Conservation (phyloP, 1,140 invertebrate species). For the Dendroctonus valens region DNA sequence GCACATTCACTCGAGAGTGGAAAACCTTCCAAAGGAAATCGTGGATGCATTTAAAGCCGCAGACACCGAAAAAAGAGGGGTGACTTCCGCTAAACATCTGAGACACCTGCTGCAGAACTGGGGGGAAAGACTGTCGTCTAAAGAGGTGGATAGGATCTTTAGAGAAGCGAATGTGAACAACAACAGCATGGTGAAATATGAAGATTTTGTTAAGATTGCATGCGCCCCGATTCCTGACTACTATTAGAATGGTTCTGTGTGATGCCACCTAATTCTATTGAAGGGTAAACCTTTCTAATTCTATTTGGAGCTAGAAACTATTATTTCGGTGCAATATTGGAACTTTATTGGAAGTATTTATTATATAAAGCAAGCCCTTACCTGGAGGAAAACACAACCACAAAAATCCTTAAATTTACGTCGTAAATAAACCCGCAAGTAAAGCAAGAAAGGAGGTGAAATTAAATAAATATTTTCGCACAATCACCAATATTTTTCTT, state of each 20-base stretch:
- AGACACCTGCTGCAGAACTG: conserved; percentile 86
- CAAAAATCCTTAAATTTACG: too few relatives aligned
- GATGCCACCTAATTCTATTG: too few relatives aligned
- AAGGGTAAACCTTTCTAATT: too few relatives aligned
- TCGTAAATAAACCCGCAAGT: too few relatives aligned
- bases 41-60: conserved; percentile 85
- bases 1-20: conserved; percentile 83
- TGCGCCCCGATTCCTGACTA: conserved; percentile 94
- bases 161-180: conserved; percentile 85
- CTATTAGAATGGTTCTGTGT: conserved; percentile 59
- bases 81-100: conserved; percentile 78
- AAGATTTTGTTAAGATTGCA: conserved; percentile 91
- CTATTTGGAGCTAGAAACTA: too few relatives aligned
- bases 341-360: too few relatives aligned
- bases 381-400: too few relatives aligned
- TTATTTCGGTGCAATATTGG: too few relatives aligned
- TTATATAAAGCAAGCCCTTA: too few relatives aligned
- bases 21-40: conserved; percentile 86
- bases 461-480: too few relatives aligned
- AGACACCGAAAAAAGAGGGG: conserved; percentile 71
- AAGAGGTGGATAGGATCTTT: conserved; percentile 93
- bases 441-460: too few relatives aligned
- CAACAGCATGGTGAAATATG: conserved; percentile 81
- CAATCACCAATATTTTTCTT: too few relatives aligned
- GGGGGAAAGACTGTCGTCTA: conserved; percentile 86